Evolutionary conservation across 2,888 invertebrate species (phyloP).

Genomic region (Spilarctia lutea): DNA sequence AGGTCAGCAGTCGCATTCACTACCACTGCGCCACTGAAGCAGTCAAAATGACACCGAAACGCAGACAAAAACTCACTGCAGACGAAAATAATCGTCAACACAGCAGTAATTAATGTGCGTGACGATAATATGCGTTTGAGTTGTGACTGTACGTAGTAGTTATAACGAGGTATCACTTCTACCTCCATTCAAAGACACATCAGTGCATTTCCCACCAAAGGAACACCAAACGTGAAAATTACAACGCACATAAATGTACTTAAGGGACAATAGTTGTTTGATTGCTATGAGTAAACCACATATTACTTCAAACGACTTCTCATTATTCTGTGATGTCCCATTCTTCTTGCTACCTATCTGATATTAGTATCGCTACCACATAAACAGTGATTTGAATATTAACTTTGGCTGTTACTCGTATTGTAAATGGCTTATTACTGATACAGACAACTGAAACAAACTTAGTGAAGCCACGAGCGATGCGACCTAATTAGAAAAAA

Average conservation of each 20-base stretch:
- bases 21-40: too few species aligned
- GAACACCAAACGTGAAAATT: slow-evolving; percentile 8
- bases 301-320: background rate
- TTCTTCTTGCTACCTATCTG: slow-evolving; percentile 5
- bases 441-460: background rate
- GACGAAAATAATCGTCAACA: background rate
- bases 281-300: slow-evolving; percentile 2
- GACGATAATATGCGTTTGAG: background rate
- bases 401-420: background rate
- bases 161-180: background rate
- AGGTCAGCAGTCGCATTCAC: too few species aligned
- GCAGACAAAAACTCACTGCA: background rate
- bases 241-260: slow-evolving; percentile 4
- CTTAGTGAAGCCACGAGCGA: background rate
- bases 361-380: slow-evolving; percentile 9
- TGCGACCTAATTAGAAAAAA: background rate
- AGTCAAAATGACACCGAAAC: too few species aligned
- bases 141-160: background rate
- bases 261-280: background rate
- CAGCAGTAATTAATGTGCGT: background rate
- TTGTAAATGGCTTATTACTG: background rate
- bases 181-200: background rate
- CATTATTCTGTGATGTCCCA: background rate
- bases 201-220: background rate
- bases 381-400: background rate